phyloP scores from a whole-genome alignment of 2,888 invertebrate species.

The Neria commutata region DNA sequence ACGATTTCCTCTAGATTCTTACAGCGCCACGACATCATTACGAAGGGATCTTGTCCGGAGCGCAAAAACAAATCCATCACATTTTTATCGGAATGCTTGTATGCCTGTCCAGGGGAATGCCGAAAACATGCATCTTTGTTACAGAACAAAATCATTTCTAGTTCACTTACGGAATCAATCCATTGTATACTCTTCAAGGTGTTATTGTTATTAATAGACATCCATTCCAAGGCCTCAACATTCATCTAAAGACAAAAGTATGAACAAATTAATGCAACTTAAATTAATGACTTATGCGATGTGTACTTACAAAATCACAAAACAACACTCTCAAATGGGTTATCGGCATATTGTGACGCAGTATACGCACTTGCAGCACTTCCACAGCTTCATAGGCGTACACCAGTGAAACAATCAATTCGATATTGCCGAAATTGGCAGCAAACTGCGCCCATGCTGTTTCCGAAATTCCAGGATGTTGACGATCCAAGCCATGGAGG shows the following conservation, averaged over 20 bases:
- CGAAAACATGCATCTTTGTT: background rate
- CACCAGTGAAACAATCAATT: slow-evolving; percentile 62
- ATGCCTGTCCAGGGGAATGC: slow-evolving; percentile 37
- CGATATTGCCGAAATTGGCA: slow-evolving; percentile 52
- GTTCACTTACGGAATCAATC: slow-evolving; percentile 54
- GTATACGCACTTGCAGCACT: slow-evolving; percentile 68
- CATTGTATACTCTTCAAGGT: slow-evolving; percentile 60
- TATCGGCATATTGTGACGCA: slow-evolving; percentile 74
- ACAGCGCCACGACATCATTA: slow-evolving; percentile 70
- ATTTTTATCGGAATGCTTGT: slow-evolving; percentile 53
- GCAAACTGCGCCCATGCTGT: slow-evolving; percentile 69
- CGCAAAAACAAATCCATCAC: slow-evolving; percentile 50
- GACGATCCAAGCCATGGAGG: slow-evolving; percentile 71
- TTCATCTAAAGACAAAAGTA: slow-evolving; percentile 49
- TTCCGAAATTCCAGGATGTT: slow-evolving; percentile 70
- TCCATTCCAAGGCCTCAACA: slow-evolving; percentile 57
- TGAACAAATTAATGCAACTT: background rate
- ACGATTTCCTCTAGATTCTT: slow-evolving; percentile 64
- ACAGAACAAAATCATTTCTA: background rate
- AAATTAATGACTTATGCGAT: background rate
- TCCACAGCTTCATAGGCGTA: slow-evolving; percentile 74
- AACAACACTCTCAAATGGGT: slow-evolving; percentile 76
- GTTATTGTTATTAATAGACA: slow-evolving; percentile 55
- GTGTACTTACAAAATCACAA: slow-evolving; percentile 68
- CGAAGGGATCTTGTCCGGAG: slow-evolving; percentile 64